Conservation (phyloP, 2,888 invertebrate species). For the Cosmia trapezina region DNA sequence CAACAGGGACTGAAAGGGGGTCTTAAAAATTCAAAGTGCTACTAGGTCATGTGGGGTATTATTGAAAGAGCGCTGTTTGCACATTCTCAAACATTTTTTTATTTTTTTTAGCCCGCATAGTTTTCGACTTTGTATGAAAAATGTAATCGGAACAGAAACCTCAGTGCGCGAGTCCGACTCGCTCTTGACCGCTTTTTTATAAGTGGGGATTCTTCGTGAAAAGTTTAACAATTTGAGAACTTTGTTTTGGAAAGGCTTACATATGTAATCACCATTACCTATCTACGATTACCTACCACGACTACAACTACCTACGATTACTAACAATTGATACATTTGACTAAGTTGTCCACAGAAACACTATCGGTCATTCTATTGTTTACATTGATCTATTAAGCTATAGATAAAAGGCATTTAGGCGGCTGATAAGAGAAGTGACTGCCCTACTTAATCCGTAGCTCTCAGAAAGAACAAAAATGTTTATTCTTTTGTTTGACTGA, state of each 20-base stretch:
- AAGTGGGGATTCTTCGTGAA: neutral
- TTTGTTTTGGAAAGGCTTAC: neutral
- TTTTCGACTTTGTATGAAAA: too few relatives aligned
- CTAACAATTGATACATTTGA: neutral
- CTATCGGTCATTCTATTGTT: slow-evolving; percentile 25
- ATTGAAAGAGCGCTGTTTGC: too few relatives aligned
- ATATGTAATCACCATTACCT: too few relatives aligned
- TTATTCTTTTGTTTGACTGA: slow-evolving; percentile 17
- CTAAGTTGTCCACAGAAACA: slow-evolving; percentile 1
- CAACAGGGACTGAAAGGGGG: too few relatives aligned
- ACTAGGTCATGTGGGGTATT: too few relatives aligned
- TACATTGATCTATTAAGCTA: slow-evolving; percentile 31
- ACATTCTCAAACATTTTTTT: too few relatives aligned
- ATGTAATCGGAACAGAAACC: too few relatives aligned
- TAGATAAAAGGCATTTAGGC: slow-evolving; percentile 26
- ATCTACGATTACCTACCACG: too few relatives aligned
- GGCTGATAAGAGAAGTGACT: slow-evolving; percentile 38
- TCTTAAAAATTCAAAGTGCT: too few relatives aligned
- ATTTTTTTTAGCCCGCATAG: too few relatives aligned
- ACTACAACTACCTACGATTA: neutral
- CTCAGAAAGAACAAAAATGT: neutral
- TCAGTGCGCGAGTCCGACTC: too few relatives aligned
- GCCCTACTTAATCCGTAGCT: slow-evolving; percentile 28
- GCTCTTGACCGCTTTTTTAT: too few relatives aligned
- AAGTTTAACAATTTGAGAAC: neutral